Percentiles rank a stretch among this genome's conserved stretches.
These are phyloP conservation scores for Anoncus sp. DNA, from an alignment of 2,888 invertebrate genomes.

Conservation along the genomic window DNA sequence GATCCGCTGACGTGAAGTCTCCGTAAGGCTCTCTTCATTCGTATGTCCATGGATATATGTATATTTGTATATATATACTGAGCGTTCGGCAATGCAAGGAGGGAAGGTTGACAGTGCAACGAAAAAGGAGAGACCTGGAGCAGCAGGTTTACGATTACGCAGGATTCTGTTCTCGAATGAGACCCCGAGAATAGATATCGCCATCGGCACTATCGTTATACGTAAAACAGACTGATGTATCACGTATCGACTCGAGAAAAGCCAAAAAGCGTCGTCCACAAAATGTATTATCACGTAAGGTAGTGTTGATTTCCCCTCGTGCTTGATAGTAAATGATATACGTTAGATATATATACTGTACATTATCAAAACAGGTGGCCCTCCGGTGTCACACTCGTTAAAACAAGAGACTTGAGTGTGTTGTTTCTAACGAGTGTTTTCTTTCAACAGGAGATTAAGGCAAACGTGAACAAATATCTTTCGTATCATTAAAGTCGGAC, in stretches of 20 bases:
- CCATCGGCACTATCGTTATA: not conserved
- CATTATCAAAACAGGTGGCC: too few species aligned
- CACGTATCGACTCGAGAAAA: not conserved
- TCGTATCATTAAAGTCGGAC: too few species aligned
- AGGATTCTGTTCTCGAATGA: conserved; percentile 6
- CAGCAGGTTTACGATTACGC: conserved; percentile 24
- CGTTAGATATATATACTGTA: too few species aligned
- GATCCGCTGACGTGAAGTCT: conserved; percentile 28
- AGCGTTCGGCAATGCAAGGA: not conserved
- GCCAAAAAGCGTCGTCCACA: too few species aligned
- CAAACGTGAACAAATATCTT: too few species aligned
- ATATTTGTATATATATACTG: conserved; percentile 11
- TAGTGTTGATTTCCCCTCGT: too few species aligned
- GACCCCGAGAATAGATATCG: conserved; percentile 32
- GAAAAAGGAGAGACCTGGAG: not conserved
- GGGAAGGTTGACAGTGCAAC: not conserved
- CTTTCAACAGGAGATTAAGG: too few species aligned
- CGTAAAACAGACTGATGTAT: not conserved
- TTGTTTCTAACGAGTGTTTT: too few species aligned
- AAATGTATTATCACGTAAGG: too few species aligned
- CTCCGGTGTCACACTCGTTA: too few species aligned
- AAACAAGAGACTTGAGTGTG: too few species aligned
- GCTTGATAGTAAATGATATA: too few species aligned
- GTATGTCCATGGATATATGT: conserved; percentile 9
- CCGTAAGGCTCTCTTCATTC: conserved; percentile 32